Evolutionary conservation across 92 coral and sea anemone genomes (phyloP), one percentile per base, ranked within the genome.

Genomic region (Parazoanthus atlanticus): DNA sequence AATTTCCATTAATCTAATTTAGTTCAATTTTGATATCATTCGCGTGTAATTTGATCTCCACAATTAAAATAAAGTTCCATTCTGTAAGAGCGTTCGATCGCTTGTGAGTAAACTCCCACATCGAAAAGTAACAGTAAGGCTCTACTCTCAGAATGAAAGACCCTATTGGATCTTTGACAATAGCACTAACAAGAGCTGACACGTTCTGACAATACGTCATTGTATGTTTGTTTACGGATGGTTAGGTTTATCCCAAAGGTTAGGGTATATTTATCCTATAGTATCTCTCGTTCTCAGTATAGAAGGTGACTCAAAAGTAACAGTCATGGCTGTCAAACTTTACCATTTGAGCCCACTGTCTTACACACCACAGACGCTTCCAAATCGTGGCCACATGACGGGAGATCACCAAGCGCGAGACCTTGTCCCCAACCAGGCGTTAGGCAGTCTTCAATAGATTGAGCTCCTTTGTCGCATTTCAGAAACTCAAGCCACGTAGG

Each of bases 301-400:
- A n/a, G n/a, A n/a, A n/a, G n/a, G n/a, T n/a, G n/a, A n/a, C n/a
- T n/a, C n/a, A 13, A 13, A 29, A 21, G 26, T 29, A 72, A 72
- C 1, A 72, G 17, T 2, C 23, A 17, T 0, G 38, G 47, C 36
- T 26, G 16, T 26, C 32, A 78, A 78, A n/a, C 26, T 52, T 79
- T 79, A 79, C 84, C 84, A 32, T 26, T 78, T 56, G 84, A 79
- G 23, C 70, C 84, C 36, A 70, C 34, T 19, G 70, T 49, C 33
- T 49, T 28, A 52, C 84, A 79, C 65, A 79, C 84, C 36, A 79
- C 70, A n/a, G 67, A 79, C 10, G 84, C 84, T 31, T 79, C 69
- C 41, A 49, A n/a, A 30, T 46, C 33, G 26, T 26, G 67, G 23
- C 52, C 70, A 30, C 84, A 79, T 6, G 78, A 38, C 21, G 28